Percentiles rank a stretch among this genome's conserved stretches.
Conservation (phyloP, 2,797 vertebrate genomes). For the Danio jaintianensis region DNA sequence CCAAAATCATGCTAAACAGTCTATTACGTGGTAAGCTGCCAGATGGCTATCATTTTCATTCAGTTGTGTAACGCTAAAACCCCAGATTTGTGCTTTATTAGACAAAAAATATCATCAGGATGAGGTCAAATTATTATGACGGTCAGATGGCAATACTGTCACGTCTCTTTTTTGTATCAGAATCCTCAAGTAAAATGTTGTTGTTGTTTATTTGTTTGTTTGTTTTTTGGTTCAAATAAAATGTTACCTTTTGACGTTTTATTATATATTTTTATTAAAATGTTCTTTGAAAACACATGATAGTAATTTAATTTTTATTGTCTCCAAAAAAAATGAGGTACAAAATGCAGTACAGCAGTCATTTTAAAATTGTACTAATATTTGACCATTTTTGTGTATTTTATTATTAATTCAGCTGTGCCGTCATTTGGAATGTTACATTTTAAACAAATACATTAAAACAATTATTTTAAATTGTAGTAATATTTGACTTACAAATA, state of each 20-base stretch:
- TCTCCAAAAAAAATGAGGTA: background rate
- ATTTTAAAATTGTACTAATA: too few species aligned
- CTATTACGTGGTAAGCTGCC: constrained; percentile 75
- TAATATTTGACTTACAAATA: too few species aligned
- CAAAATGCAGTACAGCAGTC: background rate
- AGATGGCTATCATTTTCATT: constrained; percentile 83
- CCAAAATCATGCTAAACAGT: constrained; percentile 70
- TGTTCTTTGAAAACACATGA: too few species aligned
- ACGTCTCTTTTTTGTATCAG: background rate
- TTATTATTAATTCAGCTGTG: too few species aligned
- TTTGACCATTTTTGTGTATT: too few species aligned
- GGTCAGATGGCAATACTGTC: background rate
- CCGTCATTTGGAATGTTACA: too few species aligned
- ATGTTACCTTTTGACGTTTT: background rate
- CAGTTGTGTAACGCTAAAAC: constrained; percentile 79
- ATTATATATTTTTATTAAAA: background rate
- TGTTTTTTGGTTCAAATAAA: too few species aligned
- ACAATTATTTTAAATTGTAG: too few species aligned
- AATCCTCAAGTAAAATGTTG: constrained; percentile 5
- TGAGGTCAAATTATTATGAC: constrained; percentile 34
- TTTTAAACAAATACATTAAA: too few species aligned
- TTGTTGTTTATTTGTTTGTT: too few species aligned
- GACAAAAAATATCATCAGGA: constrained; percentile 26
- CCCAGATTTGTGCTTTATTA: constrained; percentile 64
- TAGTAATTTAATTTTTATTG: background rate